A percentile compares a stretch with the other conserved stretches of the same genome.
Evolutionary conservation across 2,888 invertebrate species (phyloP).

Genomic region (Lacanobia wlatinum): DNA sequence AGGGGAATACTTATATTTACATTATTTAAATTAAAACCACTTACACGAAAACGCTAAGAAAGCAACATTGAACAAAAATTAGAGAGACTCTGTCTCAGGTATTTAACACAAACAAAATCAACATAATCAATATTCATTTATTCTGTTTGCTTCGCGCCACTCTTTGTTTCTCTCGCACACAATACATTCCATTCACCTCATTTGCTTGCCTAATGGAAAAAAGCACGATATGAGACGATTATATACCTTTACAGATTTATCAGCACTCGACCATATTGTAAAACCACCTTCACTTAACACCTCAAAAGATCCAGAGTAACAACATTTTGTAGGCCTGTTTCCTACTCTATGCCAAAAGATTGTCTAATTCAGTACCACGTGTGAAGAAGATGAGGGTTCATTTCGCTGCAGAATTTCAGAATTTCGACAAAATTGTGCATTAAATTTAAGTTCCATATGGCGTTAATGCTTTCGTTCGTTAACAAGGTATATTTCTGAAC

Average conservation of each 20-base stretch:
- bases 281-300: neutral
- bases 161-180: conserved; percentile 76
- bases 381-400: conserved; percentile 63
- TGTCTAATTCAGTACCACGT: conserved; percentile 71
- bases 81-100: conserved; percentile 44
- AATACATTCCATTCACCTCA: conserved; percentile 79
- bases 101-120: conserved; percentile 64
- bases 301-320: conserved; percentile 7
- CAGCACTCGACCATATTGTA: conserved; percentile 59
- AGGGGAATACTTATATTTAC: conserved; percentile 3
- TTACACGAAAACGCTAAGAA: conserved; percentile 30
- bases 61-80: conserved; percentile 33
- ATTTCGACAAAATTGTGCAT: conserved; percentile 75
- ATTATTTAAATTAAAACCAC: conserved; percentile 21
- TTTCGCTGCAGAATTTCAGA: conserved; percentile 68
- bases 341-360: conserved; percentile 59
- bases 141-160: conserved; percentile 69
- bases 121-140: conserved; percentile 70
- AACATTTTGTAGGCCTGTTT: neutral
- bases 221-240: conserved; percentile 83
- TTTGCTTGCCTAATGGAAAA: conserved; percentile 82
- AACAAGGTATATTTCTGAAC: conserved; percentile 57
- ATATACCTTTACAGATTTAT: conserved; percentile 56
- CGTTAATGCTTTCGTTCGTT: conserved; percentile 69
- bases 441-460: conserved; percentile 71